These are phyloP conservation scores for Zoroaster sp. DNA, from an alignment of 53 echinoderm and acorn worm genomes.

Conservation along the genomic window DNA sequence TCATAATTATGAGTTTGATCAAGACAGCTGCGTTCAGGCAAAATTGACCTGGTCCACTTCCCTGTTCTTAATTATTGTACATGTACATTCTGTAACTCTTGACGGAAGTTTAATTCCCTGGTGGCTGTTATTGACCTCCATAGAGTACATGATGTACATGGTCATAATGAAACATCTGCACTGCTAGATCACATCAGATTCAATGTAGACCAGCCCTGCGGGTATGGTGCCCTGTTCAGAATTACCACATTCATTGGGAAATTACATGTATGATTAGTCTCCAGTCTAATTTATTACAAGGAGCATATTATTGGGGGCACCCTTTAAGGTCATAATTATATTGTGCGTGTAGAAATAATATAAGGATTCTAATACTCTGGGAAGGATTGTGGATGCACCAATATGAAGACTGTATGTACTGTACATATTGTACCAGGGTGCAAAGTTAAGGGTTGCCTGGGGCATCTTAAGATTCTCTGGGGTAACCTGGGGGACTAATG, in stretches of 20 bases:
- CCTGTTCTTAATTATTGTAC: neutral
- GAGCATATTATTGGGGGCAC: no score
- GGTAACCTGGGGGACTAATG: no score
- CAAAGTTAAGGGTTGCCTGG: no score
- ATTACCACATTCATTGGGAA: neutral
- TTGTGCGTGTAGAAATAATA: no score
- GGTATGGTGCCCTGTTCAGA: neutral
- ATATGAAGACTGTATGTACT: no score
- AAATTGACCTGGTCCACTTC: neutral
- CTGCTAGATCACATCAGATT: neutral
- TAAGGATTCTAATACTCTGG: no score
- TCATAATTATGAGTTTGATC: no score
- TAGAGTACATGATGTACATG: neutral
- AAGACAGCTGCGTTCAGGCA: neutral
- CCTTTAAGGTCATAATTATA: no score
- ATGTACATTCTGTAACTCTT: neutral
- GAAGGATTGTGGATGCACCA: no score
- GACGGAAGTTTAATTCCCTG: neutral
- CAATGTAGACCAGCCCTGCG: neutral
- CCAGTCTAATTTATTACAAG: neutral
- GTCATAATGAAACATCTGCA: neutral
- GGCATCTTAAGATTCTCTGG: no score
- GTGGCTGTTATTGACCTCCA: neutral
- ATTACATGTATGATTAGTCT: neutral
- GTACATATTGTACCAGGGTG: no score